Conservation (phyloP, 2,797 vertebrate genomes). For the Chrosomus eos region DNA sequence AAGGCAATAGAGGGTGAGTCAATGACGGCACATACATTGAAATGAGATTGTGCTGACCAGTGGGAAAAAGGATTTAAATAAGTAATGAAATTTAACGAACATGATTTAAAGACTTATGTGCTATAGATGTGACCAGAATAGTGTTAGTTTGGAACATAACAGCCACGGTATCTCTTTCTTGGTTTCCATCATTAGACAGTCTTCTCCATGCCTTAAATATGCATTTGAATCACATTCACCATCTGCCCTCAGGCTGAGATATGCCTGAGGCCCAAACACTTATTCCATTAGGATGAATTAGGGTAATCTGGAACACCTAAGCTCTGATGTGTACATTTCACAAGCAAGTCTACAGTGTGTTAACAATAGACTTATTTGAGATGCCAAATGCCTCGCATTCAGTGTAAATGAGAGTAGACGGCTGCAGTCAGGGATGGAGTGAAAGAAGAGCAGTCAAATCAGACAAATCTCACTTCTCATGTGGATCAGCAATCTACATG, state of each 20-base stretch:
- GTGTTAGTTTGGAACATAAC: background rate
- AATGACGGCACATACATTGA: background rate
- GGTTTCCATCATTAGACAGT: background rate
- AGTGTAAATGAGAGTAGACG: constrained; percentile 2
- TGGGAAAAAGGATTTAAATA: constrained; percentile 11
- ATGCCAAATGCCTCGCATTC: background rate
- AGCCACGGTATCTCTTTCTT: background rate
- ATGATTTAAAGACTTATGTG: background rate
- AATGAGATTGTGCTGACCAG: background rate
- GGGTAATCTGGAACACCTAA: background rate
- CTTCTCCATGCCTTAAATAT: background rate
- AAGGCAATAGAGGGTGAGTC: background rate
- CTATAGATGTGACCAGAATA: background rate
- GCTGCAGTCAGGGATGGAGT: background rate
- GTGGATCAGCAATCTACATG: background rate
- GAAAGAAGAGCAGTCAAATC: constrained; percentile 8
- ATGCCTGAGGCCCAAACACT: constrained; percentile 8
- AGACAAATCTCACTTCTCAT: constrained; percentile 5
- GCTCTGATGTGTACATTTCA: constrained; percentile 3
- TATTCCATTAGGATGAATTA: constrained; percentile 2
- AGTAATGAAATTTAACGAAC: constrained; percentile 16
- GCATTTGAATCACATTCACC: constrained; percentile 3
- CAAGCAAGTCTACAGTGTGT: background rate
- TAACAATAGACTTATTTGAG: background rate
- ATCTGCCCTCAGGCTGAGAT: background rate